Evolutionary conservation across 1,140 invertebrate species (phyloP), one percentile per base, ranked within the genome.

Genomic region (Cotesia glomerata): DNA sequence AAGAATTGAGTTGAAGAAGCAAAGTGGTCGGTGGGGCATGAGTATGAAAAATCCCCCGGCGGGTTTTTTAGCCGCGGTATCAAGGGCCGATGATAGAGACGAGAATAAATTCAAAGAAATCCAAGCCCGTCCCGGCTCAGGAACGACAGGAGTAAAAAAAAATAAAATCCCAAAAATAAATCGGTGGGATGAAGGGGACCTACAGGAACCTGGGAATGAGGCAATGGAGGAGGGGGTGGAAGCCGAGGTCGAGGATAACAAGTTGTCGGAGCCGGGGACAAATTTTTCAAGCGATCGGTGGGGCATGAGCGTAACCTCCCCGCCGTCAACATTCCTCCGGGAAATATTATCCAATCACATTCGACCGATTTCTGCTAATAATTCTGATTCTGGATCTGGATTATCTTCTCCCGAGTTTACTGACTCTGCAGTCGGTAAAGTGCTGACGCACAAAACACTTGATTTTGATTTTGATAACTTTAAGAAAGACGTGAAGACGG

Each of bases 301-400:
- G 75, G 62, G 73, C 45, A 73, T 70, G 62, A 75, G 36, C 56
- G 13, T 62, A 54, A 65, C 11, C 58, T 66, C 67, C 49, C 68
- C 72, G n/a, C 58, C 72, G 49, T 26, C 8, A 16, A 56, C 77
- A 36, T 75, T 76, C 67, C 59, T 76, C 45, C 65, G 67, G 45
- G 73, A 74, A 32, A 39, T 58, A 59, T 11, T 11, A 34, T n/a
- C 26, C 32, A 54, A 45, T 45, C 39, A 11, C 11, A 9, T 45
- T 45, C 39, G 7, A 9, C 39, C 39, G 11, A 45, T 45, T 7
- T 45, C 39, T 45, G 11, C 11, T 45, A 11, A 45, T 45, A 45
- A 45, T 45, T 45, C 39, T 45, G 39, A 45, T 45, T 45, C 39
- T 45, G 39, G 39, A 2, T 45, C 5, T 45, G 39, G 39, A 45